Base-by-base conservation (phyloP, 2,797 vertebrate species). In the Mormyrus proboscirostris region DNA sequence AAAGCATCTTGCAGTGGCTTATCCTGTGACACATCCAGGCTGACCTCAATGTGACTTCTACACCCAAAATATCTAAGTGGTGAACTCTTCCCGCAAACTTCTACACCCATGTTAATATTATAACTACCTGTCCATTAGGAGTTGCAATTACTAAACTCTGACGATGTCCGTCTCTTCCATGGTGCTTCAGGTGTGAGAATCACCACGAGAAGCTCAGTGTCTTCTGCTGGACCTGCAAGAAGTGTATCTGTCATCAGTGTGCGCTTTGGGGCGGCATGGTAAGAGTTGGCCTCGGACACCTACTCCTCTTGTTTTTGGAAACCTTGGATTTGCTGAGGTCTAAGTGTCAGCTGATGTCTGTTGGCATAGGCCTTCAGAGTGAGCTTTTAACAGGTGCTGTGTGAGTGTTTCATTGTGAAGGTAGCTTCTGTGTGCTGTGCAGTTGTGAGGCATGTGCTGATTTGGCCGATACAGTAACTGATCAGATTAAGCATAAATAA, bases 201-300 rank as follows among this genome's bases (percentile, higher is more conserved):
- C 99, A 99, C 92, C 98, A 97, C 16, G 99, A 99, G 95, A 99
- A 99, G 93, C 96, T 99, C 90, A 99, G 99, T 90, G 99, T 99
- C 38, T 99, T 99, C 96, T 99, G 98, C 93, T 99, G 99, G 98
- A 99, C 99, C 82, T 99, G 98, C 93, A 99, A 99, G 95, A 99
- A 99, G 91, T 99, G 98, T 92, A 99, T 99, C 95, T 99, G 99
- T 92, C 99, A 99, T 94, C 99, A 99, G 93, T 99, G 99, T 94
- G 99, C 99, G 0, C 97, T 99, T 47, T 99, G 98, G 98, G 99
- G 98, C 91, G 99, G 99, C 93, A 99, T 99, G 99, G 99, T 99
- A 94, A 96, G 93, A 76, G 19, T 16, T 59, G 38, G 0, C 25
- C 0, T 16, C 9, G 82, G n/a, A 8, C 6, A 44, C 44, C 2